Conservation (phyloP, 1,140 invertebrate species). For the Ruditapes philippinarum region DNA sequence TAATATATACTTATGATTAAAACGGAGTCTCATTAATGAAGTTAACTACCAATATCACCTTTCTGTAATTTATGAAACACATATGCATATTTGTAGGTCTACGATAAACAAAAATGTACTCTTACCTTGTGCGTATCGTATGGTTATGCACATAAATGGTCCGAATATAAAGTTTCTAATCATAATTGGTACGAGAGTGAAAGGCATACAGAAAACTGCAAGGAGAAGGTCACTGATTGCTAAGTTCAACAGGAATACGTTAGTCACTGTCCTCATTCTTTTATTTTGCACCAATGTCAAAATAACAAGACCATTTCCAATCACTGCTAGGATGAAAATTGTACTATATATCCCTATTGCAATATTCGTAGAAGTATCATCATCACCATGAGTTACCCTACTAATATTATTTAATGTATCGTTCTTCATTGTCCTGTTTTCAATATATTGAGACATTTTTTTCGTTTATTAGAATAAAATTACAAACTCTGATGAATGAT, state of each 20-base stretch:
- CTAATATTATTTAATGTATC: neutral
- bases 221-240: constrained; percentile 91
- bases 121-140: constrained; percentile 91
- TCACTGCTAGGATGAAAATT: constrained; percentile 93
- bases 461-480: neutral
- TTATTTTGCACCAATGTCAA: constrained; percentile 93
- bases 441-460: neutral
- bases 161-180: constrained; percentile 95
- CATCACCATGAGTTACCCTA: neutral
- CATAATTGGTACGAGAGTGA: constrained; percentile 94
- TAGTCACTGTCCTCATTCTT: constrained; percentile 95
- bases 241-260: constrained; percentile 94
- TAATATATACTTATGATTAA: too few relatives aligned
- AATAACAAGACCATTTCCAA: constrained; percentile 93
- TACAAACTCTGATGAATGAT: neutral
- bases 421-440: neutral
- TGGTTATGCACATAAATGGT: constrained; percentile 92
- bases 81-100: too few relatives aligned
- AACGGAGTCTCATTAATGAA: too few relatives aligned
- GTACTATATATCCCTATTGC: constrained; percentile 88
- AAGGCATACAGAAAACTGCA: constrained; percentile 95
- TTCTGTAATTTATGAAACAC: too few relatives aligned
- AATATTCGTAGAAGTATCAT: neutral
- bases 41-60: too few relatives aligned
- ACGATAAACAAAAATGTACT: too few relatives aligned